Evolutionary conservation across 2,888 invertebrate species (phyloP).

Genomic region (Holacanthella duospinosa): DNA sequence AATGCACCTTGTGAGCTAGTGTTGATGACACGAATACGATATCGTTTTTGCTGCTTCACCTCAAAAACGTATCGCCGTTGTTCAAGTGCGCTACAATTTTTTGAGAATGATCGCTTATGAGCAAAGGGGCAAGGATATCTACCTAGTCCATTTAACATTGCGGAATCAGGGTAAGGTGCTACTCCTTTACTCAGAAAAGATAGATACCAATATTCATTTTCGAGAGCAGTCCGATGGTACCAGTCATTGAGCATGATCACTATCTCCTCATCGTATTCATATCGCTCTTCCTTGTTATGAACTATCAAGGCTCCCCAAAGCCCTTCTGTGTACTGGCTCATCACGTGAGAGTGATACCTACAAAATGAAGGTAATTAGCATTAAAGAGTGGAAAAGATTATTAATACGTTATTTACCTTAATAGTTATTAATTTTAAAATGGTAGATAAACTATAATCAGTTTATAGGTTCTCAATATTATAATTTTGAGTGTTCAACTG

Average conservation of each 20-base stretch:
- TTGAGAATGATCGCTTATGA: too few species aligned
- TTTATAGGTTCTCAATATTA: too few species aligned
- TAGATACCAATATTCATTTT: conserved; percentile 19
- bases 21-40: conserved; percentile 28
- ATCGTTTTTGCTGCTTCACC: conserved; percentile 12
- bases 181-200: conserved; percentile 10
- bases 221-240: conserved; percentile 20
- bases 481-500: too few species aligned
- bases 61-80: conserved; percentile 18
- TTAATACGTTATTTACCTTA: too few species aligned
- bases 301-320: conserved; percentile 26
- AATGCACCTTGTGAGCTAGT: conserved; percentile 18
- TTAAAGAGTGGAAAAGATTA: too few species aligned
- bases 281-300: conserved; percentile 11
- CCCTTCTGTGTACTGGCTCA: conserved; percentile 29
- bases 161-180: conserved; percentile 24
- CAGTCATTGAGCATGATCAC: conserved; percentile 25
- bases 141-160: conserved; percentile 25
- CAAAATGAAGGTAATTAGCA: not conserved
- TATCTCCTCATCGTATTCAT: conserved; percentile 26
- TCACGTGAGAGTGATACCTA: conserved; percentile 24
- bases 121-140: conserved; percentile 21
- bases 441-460: too few species aligned
- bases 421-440: too few species aligned
- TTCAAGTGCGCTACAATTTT: conserved; percentile 3